These are phyloP conservation scores for Sylvia atricapilla DNA, from an alignment of 2,113 vertebrate genomes.

Conservation along the genomic window DNA sequence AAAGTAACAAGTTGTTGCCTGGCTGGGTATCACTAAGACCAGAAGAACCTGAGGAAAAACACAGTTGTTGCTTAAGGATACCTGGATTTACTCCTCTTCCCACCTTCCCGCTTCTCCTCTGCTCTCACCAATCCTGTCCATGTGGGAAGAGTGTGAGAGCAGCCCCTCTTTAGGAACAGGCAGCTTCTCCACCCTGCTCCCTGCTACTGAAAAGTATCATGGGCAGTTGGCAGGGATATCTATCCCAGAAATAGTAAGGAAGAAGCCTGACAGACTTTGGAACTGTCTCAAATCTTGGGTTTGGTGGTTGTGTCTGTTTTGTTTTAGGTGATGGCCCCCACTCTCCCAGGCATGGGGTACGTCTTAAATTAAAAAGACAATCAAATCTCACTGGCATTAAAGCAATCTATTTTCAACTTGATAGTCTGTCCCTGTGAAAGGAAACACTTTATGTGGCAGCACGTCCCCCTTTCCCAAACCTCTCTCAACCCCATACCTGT, in stretches of 20 bases:
- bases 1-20: neutral
- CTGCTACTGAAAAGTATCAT: neutral
- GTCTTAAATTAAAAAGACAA: neutral
- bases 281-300: neutral
- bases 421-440: neutral
- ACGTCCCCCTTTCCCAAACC: neutral
- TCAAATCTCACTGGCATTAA: neutral
- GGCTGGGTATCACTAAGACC: neutral
- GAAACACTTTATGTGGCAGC: neutral
- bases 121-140: neutral
- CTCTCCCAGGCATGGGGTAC: neutral
- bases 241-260: neutral
- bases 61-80: neutral
- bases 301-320: neutral
- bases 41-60: neutral
- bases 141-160: neutral
- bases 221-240: neutral
- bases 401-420: neutral
- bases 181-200: neutral
- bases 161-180: neutral
- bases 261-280: neutral
- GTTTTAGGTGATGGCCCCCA: neutral
- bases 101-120: neutral
- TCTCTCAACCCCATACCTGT: neutral
- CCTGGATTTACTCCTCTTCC: neutral